Conservation (phyloP, 2,797 vertebrate genomes). For the Aldrovandia affinis region DNA sequence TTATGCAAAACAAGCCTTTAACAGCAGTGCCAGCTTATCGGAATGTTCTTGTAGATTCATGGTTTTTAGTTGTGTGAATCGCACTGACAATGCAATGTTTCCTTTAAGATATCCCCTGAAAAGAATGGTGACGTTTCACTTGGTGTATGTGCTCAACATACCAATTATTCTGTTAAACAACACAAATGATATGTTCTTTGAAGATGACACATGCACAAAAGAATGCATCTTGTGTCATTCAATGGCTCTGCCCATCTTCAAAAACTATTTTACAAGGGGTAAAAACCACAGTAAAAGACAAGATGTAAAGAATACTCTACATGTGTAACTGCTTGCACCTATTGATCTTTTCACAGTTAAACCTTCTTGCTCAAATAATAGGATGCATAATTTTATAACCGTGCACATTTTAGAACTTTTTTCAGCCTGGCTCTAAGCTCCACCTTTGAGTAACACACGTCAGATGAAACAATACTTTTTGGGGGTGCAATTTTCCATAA, state of each 20-base stretch:
- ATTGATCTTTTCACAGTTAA: not conserved
- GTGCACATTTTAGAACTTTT: not conserved
- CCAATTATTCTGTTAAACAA: not conserved
- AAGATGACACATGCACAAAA: not conserved
- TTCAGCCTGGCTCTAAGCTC: not conserved
- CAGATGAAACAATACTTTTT: too few relatives aligned
- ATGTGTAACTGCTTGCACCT: not conserved
- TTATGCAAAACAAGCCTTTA: not conserved
- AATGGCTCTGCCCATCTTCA: not conserved
- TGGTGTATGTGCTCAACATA: not conserved
- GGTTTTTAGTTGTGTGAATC: not conserved
- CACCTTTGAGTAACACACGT: not conserved
- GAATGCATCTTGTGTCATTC: not conserved
- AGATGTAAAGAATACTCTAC: not conserved
- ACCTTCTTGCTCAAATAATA: not conserved
- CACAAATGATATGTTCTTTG: not conserved
- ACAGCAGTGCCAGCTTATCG: not conserved
- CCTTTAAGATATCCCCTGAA: not conserved
- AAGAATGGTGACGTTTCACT: not conserved
- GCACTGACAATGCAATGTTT: not conserved
- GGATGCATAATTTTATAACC: not conserved
- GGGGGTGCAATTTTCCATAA: not conserved
- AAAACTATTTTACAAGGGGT: not conserved
- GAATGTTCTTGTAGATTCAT: not conserved
- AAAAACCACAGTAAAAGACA: constrained; percentile 4